Conservation (phyloP, 2,113 vertebrate species). For the Leucoraja erinaceus region DNA sequence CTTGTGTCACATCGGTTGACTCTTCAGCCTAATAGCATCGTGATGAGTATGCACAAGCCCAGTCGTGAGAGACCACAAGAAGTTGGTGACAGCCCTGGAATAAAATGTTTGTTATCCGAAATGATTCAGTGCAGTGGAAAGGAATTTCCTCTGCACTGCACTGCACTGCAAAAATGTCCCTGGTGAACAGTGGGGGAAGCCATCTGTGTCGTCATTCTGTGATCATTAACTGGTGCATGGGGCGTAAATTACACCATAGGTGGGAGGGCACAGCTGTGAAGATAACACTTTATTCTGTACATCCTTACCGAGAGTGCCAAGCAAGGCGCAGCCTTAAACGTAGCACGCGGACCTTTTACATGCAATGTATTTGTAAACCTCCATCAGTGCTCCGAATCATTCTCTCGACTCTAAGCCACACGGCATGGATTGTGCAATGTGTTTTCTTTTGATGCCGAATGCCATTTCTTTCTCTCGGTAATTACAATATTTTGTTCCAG, state of each 20-base stretch:
- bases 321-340: neutral
- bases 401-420: neutral
- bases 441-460: neutral
- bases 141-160: neutral
- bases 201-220: neutral
- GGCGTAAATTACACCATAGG: neutral
- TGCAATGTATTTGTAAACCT: neutral
- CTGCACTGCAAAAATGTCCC: neutral
- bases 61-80: neutral
- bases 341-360: neutral
- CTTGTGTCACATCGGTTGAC: neutral
- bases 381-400: neutral
- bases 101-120: neutral
- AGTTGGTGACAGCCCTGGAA: neutral
- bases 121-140: neutral
- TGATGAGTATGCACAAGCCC: too few relatives aligned
- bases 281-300: neutral
- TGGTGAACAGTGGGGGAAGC: neutral
- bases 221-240: neutral
- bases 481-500: slow-evolving; percentile 1
- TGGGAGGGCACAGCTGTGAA: neutral
- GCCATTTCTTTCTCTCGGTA: neutral
- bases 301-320: neutral
- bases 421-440: neutral
- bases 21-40: neutral